A percentile compares a stretch with the other conserved stretches of the same genome.
Evolutionary conservation across 2,888 invertebrate genomes (phyloP).

Genomic region (Coremacera marginata): DNA sequence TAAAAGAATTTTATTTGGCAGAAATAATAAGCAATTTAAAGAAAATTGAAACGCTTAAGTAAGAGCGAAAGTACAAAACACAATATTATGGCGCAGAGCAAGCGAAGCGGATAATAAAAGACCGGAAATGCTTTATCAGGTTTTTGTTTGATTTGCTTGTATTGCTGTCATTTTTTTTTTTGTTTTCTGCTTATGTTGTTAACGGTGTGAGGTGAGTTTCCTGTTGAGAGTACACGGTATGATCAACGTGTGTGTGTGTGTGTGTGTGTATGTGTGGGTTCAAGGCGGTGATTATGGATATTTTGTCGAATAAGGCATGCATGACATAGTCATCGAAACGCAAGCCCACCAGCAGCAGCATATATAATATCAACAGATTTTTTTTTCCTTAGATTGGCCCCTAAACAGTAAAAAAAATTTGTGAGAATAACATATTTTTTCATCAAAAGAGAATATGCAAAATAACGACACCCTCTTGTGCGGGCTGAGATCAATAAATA

Average conservation of each 20-base stretch:
- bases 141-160: background rate
- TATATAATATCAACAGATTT: no score
- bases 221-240: background rate
- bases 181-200: background rate
- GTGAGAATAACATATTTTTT: no score
- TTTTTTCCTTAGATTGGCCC: no score
- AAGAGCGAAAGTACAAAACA: background rate
- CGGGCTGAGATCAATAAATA: no score
- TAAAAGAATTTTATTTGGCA: slow-evolving; percentile 5
- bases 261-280: background rate
- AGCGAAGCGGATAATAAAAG: slow-evolving; percentile 5
- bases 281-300: background rate
- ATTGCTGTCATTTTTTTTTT: background rate
- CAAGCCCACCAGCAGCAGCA: no score
- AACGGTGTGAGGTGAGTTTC: background rate
- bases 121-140: slow-evolving; percentile 3
- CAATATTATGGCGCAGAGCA: background rate
- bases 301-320: no score
- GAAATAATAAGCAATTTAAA: slow-evolving; percentile 7
- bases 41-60: slow-evolving; percentile 2
- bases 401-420: no score
- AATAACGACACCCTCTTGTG: no score
- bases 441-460: no score
- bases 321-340: no score
- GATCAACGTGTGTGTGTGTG: background rate